Percentiles rank a stretch among this genome's conserved stretches.
phyloP scores from a whole-genome alignment of 1,140 invertebrate species.

The Parapsyche elsis region DNA sequence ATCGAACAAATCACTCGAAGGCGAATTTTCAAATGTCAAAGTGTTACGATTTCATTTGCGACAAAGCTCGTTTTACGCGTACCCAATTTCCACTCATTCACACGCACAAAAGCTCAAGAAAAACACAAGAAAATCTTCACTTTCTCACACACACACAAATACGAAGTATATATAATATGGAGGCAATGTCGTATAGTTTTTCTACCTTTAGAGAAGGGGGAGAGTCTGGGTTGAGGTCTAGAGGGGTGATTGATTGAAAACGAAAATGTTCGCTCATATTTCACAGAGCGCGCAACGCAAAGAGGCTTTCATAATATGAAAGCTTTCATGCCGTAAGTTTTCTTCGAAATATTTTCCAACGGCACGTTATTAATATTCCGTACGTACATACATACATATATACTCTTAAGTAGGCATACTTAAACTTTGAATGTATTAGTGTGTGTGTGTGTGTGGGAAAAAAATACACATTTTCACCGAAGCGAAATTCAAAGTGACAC shows the following conservation, averaged over 20 bases:
- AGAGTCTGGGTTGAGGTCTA: not conserved
- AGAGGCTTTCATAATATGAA: slow-evolving; percentile 20
- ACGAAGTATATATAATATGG: too few relatives aligned
- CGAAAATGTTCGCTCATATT: slow-evolving; percentile 18
- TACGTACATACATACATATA: too few relatives aligned
- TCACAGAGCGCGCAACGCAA: slow-evolving; percentile 4
- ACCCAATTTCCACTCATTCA: too few relatives aligned
- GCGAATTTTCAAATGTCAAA: too few relatives aligned
- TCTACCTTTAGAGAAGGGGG: not conserved
- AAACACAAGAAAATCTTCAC: too few relatives aligned
- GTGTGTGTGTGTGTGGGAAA: not conserved
- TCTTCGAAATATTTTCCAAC: slow-evolving; percentile 3
- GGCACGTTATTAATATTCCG: slow-evolving; percentile 16
- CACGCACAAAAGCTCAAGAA: too few relatives aligned
- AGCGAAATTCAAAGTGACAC: slow-evolving; percentile 16
- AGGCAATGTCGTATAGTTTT: not conserved
- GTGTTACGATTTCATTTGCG: too few relatives aligned
- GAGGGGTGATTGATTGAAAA: slow-evolving; percentile 11
- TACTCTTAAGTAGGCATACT: not conserved
- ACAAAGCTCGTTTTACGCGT: too few relatives aligned
- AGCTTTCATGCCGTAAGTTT: slow-evolving; percentile 19
- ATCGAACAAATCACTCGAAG: too few relatives aligned
- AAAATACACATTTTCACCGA: not conserved
- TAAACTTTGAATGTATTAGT: not conserved
- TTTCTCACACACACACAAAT: too few relatives aligned